Evolutionary conservation across 2,113 vertebrate species (phyloP).

Genomic region (Xenopus borealis): DNA sequence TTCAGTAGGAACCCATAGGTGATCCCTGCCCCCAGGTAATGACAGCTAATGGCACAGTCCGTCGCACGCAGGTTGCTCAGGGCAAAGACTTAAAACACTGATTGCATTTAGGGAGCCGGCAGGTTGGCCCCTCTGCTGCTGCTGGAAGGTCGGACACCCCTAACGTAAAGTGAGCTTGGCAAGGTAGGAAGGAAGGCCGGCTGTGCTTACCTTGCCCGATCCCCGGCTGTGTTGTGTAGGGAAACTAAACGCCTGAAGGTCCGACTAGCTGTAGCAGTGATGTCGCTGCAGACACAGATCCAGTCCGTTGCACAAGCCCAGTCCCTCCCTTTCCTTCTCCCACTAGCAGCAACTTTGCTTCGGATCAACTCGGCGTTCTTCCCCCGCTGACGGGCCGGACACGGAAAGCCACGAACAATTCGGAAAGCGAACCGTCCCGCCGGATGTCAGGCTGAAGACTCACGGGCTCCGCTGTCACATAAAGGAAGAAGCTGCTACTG

Average conservation of each 20-base stretch:
- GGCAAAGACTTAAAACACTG: too few relatives aligned
- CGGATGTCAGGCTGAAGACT: too few relatives aligned
- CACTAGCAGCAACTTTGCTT: constrained; percentile 31
- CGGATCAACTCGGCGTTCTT: neutral
- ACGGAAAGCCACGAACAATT: neutral
- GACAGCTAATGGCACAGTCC: too few relatives aligned
- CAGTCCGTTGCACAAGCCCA: constrained; percentile 11
- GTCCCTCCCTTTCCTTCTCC: constrained; percentile 48
- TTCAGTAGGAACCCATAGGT: too few relatives aligned
- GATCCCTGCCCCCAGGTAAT: too few relatives aligned
- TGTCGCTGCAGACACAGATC: constrained; percentile 44
- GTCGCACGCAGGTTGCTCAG: too few relatives aligned
- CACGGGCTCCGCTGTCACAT: neutral
- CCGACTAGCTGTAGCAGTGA: constrained; percentile 40
- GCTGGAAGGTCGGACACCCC: too few relatives aligned
- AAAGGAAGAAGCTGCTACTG: neutral
- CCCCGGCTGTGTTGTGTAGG: constrained; percentile 49
- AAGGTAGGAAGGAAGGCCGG: too few relatives aligned
- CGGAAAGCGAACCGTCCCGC: too few relatives aligned
- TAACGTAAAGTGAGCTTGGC: too few relatives aligned
- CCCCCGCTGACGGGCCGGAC: neutral
- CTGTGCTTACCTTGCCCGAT: constrained; percentile 12
- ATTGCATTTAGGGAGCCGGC: too few relatives aligned
- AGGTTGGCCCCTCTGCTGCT: too few relatives aligned
- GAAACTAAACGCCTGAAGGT: neutral